Percentiles rank a stretch among this genome's conserved stretches.
These are phyloP conservation scores for Campoletis raptor DNA, from an alignment of 2,888 invertebrate species.

Conservation along the genomic window DNA sequence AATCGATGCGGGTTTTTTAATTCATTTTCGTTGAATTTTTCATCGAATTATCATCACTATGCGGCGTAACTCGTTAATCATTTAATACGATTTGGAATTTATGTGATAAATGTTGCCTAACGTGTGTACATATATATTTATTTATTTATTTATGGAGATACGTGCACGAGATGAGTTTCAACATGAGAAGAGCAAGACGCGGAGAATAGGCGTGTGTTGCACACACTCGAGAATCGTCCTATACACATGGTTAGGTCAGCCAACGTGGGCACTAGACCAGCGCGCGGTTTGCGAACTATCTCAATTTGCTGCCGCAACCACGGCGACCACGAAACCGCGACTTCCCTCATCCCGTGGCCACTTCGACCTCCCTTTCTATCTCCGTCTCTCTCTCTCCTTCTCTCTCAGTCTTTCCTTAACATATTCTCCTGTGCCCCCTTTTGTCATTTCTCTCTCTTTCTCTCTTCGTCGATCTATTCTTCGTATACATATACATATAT, in stretches of 20 bases:
- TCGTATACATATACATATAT: background rate
- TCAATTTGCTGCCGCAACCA: constrained; percentile 82
- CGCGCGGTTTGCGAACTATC: constrained; percentile 83
- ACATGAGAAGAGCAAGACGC: constrained; percentile 20
- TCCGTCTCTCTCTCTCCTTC: constrained; percentile 43
- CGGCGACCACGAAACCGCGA: constrained; percentile 81
- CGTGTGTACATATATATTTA: background rate
- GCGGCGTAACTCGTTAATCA: background rate
- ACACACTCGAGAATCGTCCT: constrained; percentile 44
- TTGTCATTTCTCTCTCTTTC: constrained; percentile 51
- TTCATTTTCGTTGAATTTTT: background rate
- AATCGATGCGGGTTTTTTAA: background rate
- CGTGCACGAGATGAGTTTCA: background rate
- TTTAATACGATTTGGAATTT: background rate
- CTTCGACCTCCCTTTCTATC: constrained; percentile 56
- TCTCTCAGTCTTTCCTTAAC: constrained; percentile 13
- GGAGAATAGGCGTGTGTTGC: constrained; percentile 41
- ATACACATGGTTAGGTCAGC: constrained; percentile 77
- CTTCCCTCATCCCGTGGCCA: constrained; percentile 77
- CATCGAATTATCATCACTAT: background rate
- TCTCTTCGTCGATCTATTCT: background rate
- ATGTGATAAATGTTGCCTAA: background rate
- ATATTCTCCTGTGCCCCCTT: constrained; percentile 21
- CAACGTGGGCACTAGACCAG: constrained; percentile 73
- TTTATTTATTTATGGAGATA: background rate